phyloP scores from a whole-genome alignment of 2,113 vertebrate genomes.

The Galeopterus variegatus region DNA sequence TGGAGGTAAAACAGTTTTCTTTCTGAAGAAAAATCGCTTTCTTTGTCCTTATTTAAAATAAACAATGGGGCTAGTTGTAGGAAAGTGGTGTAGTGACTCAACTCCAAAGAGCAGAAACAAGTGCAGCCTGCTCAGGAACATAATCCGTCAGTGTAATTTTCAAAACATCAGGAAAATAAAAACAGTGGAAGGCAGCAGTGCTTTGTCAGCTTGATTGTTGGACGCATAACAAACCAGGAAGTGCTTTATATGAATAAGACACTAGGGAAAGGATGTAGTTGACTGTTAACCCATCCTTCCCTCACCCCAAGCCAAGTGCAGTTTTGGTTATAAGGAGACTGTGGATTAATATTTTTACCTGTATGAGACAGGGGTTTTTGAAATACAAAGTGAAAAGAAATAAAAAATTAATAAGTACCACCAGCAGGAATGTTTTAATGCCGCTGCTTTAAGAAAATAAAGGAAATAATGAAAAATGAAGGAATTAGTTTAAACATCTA shows the following conservation, averaged over 20 bases:
- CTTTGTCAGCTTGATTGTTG: conserved; percentile 80
- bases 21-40: conserved; percentile 82
- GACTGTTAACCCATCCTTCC: background rate
- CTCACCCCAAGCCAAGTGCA: background rate
- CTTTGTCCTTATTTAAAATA: conserved; percentile 83
- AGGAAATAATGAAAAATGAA: conserved; percentile 82
- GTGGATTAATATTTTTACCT: background rate
- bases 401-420: background rate
- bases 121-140: conserved; percentile 53
- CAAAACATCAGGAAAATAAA: conserved; percentile 83
- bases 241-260: conserved; percentile 19
- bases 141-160: conserved; percentile 83
- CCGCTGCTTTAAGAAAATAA: conserved; percentile 55
- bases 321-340: conserved; percentile 28
- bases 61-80: conserved; percentile 74
- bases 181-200: conserved; percentile 76
- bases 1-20: conserved; percentile 75
- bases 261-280: background rate
- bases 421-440: conserved; percentile 35
- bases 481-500: conserved; percentile 82
- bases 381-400: conserved; percentile 23
- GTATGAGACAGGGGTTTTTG: background rate
- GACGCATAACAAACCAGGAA: conserved; percentile 75
- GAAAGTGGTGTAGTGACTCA: conserved; percentile 80
- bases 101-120: conserved; percentile 80